Conservation (phyloP, 2,113 vertebrate genomes). For the Nicator chloris region DNA sequence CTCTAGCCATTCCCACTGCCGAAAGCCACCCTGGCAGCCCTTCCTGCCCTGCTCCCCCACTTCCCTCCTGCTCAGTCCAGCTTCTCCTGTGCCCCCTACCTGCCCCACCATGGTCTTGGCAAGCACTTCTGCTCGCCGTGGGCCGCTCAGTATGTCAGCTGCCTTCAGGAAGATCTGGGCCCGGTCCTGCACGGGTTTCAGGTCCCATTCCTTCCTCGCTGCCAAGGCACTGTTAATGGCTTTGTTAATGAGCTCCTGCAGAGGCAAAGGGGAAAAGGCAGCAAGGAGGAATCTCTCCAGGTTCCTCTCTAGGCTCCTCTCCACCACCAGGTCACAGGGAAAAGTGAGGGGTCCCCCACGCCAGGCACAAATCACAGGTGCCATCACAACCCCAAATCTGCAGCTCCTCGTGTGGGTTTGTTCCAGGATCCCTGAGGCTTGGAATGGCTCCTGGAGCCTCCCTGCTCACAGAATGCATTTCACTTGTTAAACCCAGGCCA, state of each 20-base stretch:
- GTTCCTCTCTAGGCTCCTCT: no score
- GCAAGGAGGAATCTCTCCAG: neutral
- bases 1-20: neutral
- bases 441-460: neutral
- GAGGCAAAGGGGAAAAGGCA: neutral
- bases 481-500: neutral
- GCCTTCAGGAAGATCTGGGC: constrained; percentile 91
- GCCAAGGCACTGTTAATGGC: constrained; percentile 84
- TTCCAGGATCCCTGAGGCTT: neutral
- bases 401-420: neutral
- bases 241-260: constrained; percentile 86
- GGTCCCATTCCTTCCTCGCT: constrained; percentile 89
- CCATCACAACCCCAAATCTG: neutral
- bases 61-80: neutral
- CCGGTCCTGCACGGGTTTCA: constrained; percentile 84
- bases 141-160: constrained; percentile 85
- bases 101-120: constrained; percentile 98
- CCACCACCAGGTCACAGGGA: rapidly evolving
- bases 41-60: neutral
- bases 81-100: constrained; percentile 56
- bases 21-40: neutral
- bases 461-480: rapidly evolving
- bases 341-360: rapidly evolving
- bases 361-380: neutral
- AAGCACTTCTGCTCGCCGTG: constrained; percentile 83